A percentile compares a stretch with the other conserved stretches of the same genome.
phyloP scores from a whole-genome alignment of 1,140 invertebrate genomes.

The Gerris buenoi region DNA sequence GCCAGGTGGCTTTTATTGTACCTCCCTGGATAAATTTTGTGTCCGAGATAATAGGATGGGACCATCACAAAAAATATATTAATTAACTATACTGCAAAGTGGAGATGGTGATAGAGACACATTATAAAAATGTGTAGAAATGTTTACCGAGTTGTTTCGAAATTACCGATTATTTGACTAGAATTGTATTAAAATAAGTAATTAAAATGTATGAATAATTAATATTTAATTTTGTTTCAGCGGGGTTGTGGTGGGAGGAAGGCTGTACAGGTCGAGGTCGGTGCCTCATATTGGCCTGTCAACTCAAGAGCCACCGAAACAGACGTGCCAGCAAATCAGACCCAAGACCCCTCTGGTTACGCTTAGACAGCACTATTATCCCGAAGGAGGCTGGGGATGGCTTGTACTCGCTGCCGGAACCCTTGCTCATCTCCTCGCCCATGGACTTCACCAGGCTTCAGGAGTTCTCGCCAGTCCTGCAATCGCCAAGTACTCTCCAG shows the following conservation, averaged over 20 bases:
- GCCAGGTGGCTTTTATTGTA: too few relatives aligned
- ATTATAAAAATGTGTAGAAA: too few relatives aligned
- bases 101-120: too few relatives aligned
- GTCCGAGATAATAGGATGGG: too few relatives aligned
- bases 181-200: too few relatives aligned
- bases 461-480: constrained; percentile 28
- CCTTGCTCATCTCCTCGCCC: constrained; percentile 35
- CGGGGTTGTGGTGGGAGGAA: constrained; percentile 25
- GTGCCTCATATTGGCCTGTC: constrained; percentile 34
- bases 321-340: constrained; percentile 25
- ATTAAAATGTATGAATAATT: too few relatives aligned
- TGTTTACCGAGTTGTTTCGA: too few relatives aligned
- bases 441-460: constrained; percentile 34
- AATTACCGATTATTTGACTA: too few relatives aligned
- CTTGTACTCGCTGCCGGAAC: constrained; percentile 37
- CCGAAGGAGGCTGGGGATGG: constrained; percentile 53
- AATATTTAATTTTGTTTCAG: constrained; percentile 16
- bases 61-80: too few relatives aligned
- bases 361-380: constrained; percentile 44
- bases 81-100: too few relatives aligned
- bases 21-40: too few relatives aligned
- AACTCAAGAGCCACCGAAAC: constrained; percentile 24
- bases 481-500: background rate
- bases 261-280: constrained; percentile 29
- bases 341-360: constrained; percentile 22